These are phyloP conservation scores for Ianthella basta DNA, from an alignment of 37 sponge, comb jelly and placozoan genomes.

Conservation along the genomic window DNA sequence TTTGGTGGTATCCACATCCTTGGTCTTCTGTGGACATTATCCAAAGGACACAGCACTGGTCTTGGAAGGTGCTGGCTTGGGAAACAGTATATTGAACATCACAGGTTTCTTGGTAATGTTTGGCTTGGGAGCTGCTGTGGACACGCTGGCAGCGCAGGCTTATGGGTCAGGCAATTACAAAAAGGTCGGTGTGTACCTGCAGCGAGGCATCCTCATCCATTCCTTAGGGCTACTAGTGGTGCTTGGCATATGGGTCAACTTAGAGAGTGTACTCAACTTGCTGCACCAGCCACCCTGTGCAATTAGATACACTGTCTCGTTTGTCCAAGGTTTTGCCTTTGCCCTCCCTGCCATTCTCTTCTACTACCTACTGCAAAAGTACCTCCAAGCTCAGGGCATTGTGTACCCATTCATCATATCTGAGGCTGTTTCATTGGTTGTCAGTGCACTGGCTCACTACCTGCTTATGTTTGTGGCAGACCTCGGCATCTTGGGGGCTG, in stretches of 20 bases:
- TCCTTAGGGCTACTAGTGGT: constrained; percentile 33
- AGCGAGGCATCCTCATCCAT: constrained; percentile 64
- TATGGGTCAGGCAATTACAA: constrained; percentile 73
- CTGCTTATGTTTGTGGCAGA: constrained; percentile 42
- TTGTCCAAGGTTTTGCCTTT: not conserved
- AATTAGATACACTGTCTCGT: constrained; percentile 24
- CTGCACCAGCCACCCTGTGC: constrained; percentile 64
- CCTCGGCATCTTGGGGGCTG: constrained; percentile 42
- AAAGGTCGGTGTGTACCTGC: constrained; percentile 60
- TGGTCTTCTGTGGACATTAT: constrained; percentile 9
- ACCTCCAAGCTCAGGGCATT: constrained; percentile 70
- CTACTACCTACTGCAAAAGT: constrained; percentile 48
- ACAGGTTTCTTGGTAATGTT: not conserved
- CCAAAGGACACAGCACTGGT: not conserved
- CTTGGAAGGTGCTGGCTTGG: constrained; percentile 15
- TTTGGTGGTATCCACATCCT: constrained; percentile 12
- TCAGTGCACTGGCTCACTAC: constrained; percentile 39
- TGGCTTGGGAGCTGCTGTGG: not conserved
- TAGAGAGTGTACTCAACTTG: constrained; percentile 60
- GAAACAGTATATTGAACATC: not conserved
- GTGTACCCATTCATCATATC: constrained; percentile 51
- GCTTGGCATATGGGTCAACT: constrained; percentile 53
- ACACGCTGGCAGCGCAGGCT: constrained; percentile 47
- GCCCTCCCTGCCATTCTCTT: constrained; percentile 17
- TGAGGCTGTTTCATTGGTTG: constrained; percentile 8